Conservation (phyloP, 2,888 invertebrate genomes). For the Timema cristinae region DNA sequence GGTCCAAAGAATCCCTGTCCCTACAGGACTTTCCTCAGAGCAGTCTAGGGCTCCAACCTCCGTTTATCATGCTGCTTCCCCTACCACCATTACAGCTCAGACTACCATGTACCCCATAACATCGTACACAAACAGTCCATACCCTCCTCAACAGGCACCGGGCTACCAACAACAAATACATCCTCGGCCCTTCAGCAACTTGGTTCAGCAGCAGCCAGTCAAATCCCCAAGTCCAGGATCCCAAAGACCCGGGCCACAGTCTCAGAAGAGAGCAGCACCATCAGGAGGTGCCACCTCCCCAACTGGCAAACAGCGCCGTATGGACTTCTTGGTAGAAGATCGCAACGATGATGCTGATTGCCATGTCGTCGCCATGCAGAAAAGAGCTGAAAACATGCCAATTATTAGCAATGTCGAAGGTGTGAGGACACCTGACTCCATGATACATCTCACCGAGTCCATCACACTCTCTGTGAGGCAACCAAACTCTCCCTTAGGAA, state of each 20-base stretch:
- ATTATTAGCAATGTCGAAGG: constrained; percentile 73
- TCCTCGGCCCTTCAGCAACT: constrained; percentile 18
- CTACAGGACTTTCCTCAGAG: constrained; percentile 19
- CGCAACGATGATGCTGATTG: constrained; percentile 71
- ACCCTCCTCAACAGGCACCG: constrained; percentile 17
- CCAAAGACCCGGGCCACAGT: constrained; percentile 26
- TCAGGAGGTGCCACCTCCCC: constrained; percentile 14
- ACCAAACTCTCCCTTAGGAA: constrained; percentile 33
- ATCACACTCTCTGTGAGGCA: constrained; percentile 61
- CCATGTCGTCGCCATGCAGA: constrained; percentile 70
- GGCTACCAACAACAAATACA: constrained; percentile 17
- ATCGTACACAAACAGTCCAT: constrained; percentile 15
- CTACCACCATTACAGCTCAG: constrained; percentile 45
- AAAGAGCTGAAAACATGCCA: constrained; percentile 66
- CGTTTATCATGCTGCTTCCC: constrained; percentile 41
- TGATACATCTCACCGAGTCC: constrained; percentile 67
- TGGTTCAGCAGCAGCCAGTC: constrained; percentile 21
- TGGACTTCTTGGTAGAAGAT: constrained; percentile 63
- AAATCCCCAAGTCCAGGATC: constrained; percentile 14
- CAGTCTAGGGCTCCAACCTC: constrained; percentile 43
- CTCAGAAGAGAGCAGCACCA: constrained; percentile 34
- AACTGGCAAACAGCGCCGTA: constrained; percentile 40
- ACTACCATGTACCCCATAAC: constrained; percentile 17
- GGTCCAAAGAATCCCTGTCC: constrained; percentile 28
- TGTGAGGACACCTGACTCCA: constrained; percentile 47